Conservation (phyloP, 2,888 invertebrate genomes). For the Rhorus exstirpatorius region DNA sequence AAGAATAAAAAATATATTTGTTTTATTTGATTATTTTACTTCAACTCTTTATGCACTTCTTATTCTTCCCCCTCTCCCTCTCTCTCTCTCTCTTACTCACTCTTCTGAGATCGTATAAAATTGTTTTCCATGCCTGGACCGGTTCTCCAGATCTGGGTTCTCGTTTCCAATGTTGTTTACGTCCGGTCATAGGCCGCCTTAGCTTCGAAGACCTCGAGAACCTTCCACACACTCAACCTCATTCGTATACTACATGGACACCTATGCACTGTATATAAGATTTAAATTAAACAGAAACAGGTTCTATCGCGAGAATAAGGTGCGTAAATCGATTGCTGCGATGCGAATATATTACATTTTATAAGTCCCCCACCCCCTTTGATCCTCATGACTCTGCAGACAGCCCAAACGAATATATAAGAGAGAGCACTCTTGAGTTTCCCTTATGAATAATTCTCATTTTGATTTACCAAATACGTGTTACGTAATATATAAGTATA, state of each 20-base stretch:
- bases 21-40: neutral
- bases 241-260: neutral
- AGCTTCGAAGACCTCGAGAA: constrained; percentile 73
- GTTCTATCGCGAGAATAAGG: constrained; percentile 61
- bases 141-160: constrained; percentile 82
- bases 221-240: constrained; percentile 45
- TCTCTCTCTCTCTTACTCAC: constrained; percentile 11
- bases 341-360: constrained; percentile 52
- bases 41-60: constrained; percentile 31
- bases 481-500: neutral
- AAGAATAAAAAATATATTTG: neutral
- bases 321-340: constrained; percentile 60
- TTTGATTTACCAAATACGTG: neutral
- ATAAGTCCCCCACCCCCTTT: neutral
- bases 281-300: constrained; percentile 50
- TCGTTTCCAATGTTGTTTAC: constrained; percentile 84
- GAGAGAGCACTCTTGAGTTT: neutral
- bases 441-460: neutral
- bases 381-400: neutral
- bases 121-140: constrained; percentile 83
- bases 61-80: constrained; percentile 45
- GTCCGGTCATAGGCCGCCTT: constrained; percentile 83
- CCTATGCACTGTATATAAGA: constrained; percentile 5
- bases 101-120: constrained; percentile 81
- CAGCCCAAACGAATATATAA: neutral